These are phyloP conservation scores for Folsomia manolachei DNA, from an alignment of 2,888 invertebrate genomes.

Conservation along the genomic window DNA sequence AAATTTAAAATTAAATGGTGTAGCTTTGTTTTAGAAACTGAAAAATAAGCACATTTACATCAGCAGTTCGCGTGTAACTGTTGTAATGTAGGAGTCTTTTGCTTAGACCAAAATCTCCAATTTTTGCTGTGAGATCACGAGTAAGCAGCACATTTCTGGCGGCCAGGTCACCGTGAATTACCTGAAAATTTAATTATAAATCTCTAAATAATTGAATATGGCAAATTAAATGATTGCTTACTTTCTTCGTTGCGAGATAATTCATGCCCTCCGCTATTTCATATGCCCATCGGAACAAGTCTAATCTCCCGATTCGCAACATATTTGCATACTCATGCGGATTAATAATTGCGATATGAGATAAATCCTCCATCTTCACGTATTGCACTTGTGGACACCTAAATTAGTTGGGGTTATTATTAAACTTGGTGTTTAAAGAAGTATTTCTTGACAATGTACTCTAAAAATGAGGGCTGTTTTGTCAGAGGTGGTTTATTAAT, in stretches of 20 bases:
- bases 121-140: conserved; percentile 22
- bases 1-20: not conserved
- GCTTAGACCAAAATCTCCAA: conserved; percentile 32
- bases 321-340: conserved; percentile 24
- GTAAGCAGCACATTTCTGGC: conserved; percentile 29
- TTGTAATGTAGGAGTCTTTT: conserved; percentile 25
- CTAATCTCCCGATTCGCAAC: conserved; percentile 9
- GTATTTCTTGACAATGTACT: too few species aligned
- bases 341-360: conserved; percentile 23
- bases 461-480: conserved; percentile 26
- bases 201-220: not conserved
- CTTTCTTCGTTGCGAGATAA: conserved; percentile 32
- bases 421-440: too few species aligned
- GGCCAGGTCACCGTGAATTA: conserved; percentile 31
- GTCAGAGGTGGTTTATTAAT: conserved; percentile 6
- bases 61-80: conserved; percentile 28
- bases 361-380: conserved; percentile 36
- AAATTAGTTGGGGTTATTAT: not conserved
- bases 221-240: not conserved
- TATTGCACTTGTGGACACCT: conserved; percentile 27
- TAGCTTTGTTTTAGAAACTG: not conserved
- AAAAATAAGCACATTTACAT: conserved; percentile 11
- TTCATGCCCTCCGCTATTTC: conserved; percentile 36
- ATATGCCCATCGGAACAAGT: conserved; percentile 29
- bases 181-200: conserved; percentile 16